Evolutionary conservation across 2,888 invertebrate genomes (phyloP), one percentile per base, ranked within the genome.

Genomic region (Platycheirus albimanus): DNA sequence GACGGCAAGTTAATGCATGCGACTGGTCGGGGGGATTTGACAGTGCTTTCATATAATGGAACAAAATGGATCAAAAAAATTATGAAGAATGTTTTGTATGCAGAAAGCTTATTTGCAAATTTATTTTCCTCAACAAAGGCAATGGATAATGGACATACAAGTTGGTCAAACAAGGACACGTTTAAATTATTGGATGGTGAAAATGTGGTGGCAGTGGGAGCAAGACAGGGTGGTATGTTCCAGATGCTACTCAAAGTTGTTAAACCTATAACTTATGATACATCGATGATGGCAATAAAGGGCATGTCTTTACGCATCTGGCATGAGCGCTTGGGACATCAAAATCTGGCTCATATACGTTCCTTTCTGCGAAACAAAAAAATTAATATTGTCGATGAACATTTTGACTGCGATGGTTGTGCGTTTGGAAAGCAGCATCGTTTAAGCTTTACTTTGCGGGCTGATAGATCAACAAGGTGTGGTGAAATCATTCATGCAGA

Each of bases 121-220:
- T n/a, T n/a, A n/a, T n/a, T n/a, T n/a, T n/a, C n/a, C n/a, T n/a
- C n/a, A n/a, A n/a, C n/a, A n/a, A n/a, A n/a, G n/a, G n/a, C n/a
- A n/a, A n/a, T n/a, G n/a, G n/a, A n/a, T n/a, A n/a, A 41, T 13
- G n/a, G 41, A 63, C 54, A 72, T 15, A 72, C 58, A 13, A 70
- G 56, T n/a, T 52, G 61, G 41, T 72, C 67, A 72, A 47, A 78
- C 43, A 78, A 51, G 41, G n/a, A 52, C 56, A 33, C 15, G n/a
- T 75, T 67, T 58, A 66, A 64, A 17, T 54, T 66, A 2, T 19
- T 45, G 8, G 45, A 45, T 45, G 64, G 36, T 28, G 51, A 64
- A 1, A 49, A 1, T 15, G 52, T 52, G 11, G 52, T 52, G 28
- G 43, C 52, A 67, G 43, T 67, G 52, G 43, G 66, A 66, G 66